Evolutionary conservation across 2,888 invertebrate genomes (phyloP).

Genomic region (Thumatha senex): DNA sequence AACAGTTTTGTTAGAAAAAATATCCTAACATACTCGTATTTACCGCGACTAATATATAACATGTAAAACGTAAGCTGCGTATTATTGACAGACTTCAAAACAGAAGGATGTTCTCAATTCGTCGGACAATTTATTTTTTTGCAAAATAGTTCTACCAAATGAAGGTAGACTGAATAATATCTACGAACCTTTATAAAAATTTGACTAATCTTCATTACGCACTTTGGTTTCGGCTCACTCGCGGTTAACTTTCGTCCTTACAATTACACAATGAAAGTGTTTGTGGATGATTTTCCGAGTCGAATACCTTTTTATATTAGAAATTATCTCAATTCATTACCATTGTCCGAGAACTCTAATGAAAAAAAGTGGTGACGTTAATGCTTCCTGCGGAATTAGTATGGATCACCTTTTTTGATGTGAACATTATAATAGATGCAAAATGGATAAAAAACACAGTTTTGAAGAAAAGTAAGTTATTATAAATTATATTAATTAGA

Average conservation of each 20-base stretch:
- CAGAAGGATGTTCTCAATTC: too few species aligned
- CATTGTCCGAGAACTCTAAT: constrained; percentile 58
- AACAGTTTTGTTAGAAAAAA: too few species aligned
- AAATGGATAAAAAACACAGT: not conserved
- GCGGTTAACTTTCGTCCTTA: constrained; percentile 4
- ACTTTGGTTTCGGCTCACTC: not conserved
- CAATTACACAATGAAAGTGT: constrained; percentile 16
- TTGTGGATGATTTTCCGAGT: constrained; percentile 44
- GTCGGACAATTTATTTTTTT: too few species aligned
- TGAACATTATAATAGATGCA: not conserved
- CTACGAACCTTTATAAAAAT: constrained; percentile 39
- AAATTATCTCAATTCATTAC: constrained; percentile 53
- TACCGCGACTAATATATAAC: too few species aligned
- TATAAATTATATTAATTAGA: too few species aligned
- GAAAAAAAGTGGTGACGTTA: constrained; percentile 53
- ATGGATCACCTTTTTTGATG: constrained; percentile 32
- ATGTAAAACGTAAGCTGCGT: too few species aligned
- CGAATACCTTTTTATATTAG: constrained; percentile 61
- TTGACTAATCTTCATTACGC: constrained; percentile 27
- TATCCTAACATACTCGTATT: too few species aligned
- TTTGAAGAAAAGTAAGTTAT: not conserved
- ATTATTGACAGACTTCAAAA: too few species aligned
- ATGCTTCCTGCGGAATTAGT: constrained; percentile 38
- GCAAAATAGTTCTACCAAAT: too few species aligned
- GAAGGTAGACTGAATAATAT: not conserved